These are phyloP conservation scores for Philaenus spumarius DNA, from an alignment of 1,140 invertebrate genomes.

Conservation along the genomic window DNA sequence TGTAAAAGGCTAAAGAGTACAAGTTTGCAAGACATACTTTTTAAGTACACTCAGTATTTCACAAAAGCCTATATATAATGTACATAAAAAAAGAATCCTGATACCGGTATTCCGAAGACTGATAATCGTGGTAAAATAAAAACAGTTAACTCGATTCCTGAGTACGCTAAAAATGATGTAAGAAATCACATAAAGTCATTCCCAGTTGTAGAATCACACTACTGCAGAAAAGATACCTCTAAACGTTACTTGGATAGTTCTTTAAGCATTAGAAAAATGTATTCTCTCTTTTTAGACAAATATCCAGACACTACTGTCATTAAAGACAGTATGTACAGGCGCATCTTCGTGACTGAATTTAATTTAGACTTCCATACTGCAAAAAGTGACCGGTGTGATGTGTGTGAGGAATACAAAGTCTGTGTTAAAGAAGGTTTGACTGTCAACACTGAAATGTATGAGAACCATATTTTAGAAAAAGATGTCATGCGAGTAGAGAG, in stretches of 20 bases:
- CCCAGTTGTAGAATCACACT: slow-evolving; percentile 16
- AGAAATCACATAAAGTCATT: slow-evolving; percentile 22
- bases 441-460: neutral
- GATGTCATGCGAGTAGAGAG: slow-evolving; percentile 14
- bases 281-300: slow-evolving; percentile 19
- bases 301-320: slow-evolving; percentile 8
- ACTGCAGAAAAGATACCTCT: slow-evolving; percentile 14
- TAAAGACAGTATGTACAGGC: slow-evolving; percentile 12
- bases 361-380: slow-evolving; percentile 22
- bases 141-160: slow-evolving; percentile 12
- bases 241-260: slow-evolving; percentile 17
- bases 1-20: too few relatives aligned
- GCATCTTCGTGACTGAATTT: slow-evolving; percentile 16
- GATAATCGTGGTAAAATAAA: slow-evolving; percentile 4
- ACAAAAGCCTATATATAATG: neutral
- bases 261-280: slow-evolving; percentile 22
- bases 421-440: neutral
- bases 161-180: slow-evolving; percentile 14
- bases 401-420: slow-evolving; percentile 21
- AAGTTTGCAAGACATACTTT: slow-evolving; percentile 4
- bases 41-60: neutral
- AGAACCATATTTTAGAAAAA: slow-evolving; percentile 9
- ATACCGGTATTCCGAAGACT: neutral
- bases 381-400: slow-evolving; percentile 26
- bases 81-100: slow-evolving; percentile 3